These are phyloP conservation scores for Brachionus paranguensis DNA, from an alignment of 1,140 invertebrate species.

Conservation along the genomic window DNA sequence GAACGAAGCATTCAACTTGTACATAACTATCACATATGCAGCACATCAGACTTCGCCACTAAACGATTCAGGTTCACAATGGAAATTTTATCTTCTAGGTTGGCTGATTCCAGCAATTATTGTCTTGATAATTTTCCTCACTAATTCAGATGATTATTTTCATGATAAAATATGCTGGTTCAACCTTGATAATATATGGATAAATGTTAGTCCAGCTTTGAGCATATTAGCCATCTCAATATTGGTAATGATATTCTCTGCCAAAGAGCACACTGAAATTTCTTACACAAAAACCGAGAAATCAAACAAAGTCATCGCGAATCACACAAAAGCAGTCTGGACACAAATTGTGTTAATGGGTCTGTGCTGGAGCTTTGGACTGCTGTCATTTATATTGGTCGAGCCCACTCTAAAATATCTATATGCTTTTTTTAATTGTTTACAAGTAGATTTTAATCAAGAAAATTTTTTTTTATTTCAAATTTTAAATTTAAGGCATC, in stretches of 20 bases:
- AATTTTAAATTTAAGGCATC: slow-evolving; percentile 45
- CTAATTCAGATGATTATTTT: slow-evolving; percentile 49
- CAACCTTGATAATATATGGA: slow-evolving; percentile 32
- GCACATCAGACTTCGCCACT: slow-evolving; percentile 48
- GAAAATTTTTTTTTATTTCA: neutral
- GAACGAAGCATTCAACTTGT: slow-evolving; percentile 57
- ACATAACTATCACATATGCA: slow-evolving; percentile 56
- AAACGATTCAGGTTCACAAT: slow-evolving; percentile 49
- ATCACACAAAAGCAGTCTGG: slow-evolving; percentile 54
- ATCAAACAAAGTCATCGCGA: slow-evolving; percentile 53
- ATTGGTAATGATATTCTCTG: slow-evolving; percentile 55
- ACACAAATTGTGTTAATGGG: slow-evolving; percentile 52
- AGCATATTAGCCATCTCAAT: slow-evolving; percentile 44
- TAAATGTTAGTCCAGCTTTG: slow-evolving; percentile 14
- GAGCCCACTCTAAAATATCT: slow-evolving; percentile 51
- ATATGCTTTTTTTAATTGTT: slow-evolving; percentile 51
- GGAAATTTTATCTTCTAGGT: slow-evolving; percentile 53
- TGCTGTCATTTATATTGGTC: slow-evolving; percentile 49
- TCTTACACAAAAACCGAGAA: slow-evolving; percentile 56
- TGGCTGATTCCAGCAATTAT: slow-evolving; percentile 53
- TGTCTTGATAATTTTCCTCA: slow-evolving; percentile 52
- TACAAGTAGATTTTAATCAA: slow-evolving; percentile 46
- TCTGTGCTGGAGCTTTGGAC: slow-evolving; percentile 51
- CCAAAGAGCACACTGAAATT: slow-evolving; percentile 57
- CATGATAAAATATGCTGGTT: slow-evolving; percentile 48